Base-by-base conservation (phyloP, 2,888 invertebrate species). In the Macrostomum cliftonense region DNA sequence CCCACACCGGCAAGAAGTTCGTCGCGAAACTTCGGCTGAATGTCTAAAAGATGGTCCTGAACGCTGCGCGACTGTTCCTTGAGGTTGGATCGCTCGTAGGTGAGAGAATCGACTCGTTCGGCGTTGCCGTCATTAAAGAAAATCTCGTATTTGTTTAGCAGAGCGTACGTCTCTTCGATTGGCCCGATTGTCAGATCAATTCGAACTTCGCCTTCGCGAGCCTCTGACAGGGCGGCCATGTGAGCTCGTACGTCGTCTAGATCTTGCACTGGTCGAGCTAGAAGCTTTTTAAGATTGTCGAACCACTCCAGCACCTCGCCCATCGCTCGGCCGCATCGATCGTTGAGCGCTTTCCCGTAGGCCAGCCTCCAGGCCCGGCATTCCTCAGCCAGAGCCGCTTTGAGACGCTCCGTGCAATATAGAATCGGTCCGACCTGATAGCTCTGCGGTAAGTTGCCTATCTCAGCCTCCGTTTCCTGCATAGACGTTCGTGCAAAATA, bases 301-400 rank as follows among this genome's bases (percentile, higher is more conserved):
- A 40, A 40, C 28, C 28, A 28, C 28, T 28, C 28, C 28, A 28
- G 28, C 2, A 16, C 16, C 9, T 17, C 40, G 40, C 19, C 17
- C 40, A 40, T 40, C 2, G 16, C 17, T 19, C 40, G 16, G 9
- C 40, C 40, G 19, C 19, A 40, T 9, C 16, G 40, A 9, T 28
- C 28, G 28, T 28, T 28, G 45, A 71, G 64, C 14, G 64, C 63
- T 49, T 62, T 62, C 4, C 69, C 71, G 53, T 67, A 70, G 2
- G 63, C 63, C 49, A 62, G 57, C 54, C 70, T 69, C 73, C 73
- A 73, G 48, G 60, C 57, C 46, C 62, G 59, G 28, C 66, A 61
- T 56, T 73, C 72, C 78, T 36, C 82, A 81, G 79, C 76, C 39
- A 91, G 73, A n/a, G 83, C 85, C 58, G 81, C 79, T 69, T 88